These are phyloP conservation scores for Solen grandis DNA, from an alignment of 1,140 invertebrate genomes.

Conservation along the genomic window DNA sequence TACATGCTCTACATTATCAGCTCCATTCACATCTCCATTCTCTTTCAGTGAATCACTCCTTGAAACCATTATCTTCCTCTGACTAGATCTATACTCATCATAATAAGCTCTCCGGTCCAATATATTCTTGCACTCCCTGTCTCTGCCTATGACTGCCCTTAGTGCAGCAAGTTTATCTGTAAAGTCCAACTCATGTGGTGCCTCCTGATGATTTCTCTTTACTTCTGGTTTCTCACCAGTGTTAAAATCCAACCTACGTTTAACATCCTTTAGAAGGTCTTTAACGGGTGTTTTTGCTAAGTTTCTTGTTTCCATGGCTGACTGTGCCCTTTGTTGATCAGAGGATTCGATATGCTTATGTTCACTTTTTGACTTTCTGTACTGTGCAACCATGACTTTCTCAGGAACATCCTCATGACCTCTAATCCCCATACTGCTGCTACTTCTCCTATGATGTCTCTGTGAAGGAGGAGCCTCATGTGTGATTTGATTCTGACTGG, in stretches of 20 bases:
- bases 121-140: slow-evolving; percentile 26
- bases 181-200: slow-evolving; percentile 57
- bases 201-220: slow-evolving; percentile 14
- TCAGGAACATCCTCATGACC: background rate
- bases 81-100: slow-evolving; percentile 31
- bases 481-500: background rate
- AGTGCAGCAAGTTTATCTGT: slow-evolving; percentile 66
- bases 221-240: slow-evolving; percentile 19
- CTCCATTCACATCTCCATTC: background rate
- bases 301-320: background rate
- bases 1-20: slow-evolving; percentile 3
- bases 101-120: slow-evolving; percentile 50
- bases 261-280: slow-evolving; percentile 9
- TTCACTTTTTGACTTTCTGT: background rate
- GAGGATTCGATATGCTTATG: background rate
- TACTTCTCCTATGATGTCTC: background rate
- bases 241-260: slow-evolving; percentile 40
- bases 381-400: background rate
- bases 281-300: background rate
- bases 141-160: slow-evolving; percentile 49
- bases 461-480: background rate
- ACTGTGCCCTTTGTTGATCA: background rate
- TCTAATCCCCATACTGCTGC: background rate
- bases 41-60: slow-evolving; percentile 45
- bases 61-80: slow-evolving; percentile 24